Base-by-base conservation (phyloP, 2,888 invertebrate species). In the Sthenelais limicola region DNA sequence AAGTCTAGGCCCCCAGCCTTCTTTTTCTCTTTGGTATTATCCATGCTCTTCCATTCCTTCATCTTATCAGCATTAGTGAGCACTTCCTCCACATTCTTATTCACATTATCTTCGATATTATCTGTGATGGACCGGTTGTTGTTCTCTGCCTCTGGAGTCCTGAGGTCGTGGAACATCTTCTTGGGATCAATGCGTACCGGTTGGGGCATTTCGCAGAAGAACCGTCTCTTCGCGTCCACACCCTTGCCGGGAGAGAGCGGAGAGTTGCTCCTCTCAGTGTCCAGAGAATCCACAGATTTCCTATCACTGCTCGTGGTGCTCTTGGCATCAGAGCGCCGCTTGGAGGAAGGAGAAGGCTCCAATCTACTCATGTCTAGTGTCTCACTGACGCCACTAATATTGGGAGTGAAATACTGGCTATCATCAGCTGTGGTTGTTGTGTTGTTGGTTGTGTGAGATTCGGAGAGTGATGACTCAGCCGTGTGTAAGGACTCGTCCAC, bases 171-270 rank as follows among this genome's bases (percentile, higher is more conserved):
- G 68, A 51, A 54, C 21, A 73, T 47, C 32, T 35, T 38, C 58
- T 68, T 68, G 21, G 74, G 77, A 56, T 80, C 80, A 43, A 80
- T 75, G 21, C 80, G 67, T 9, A 80, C 72, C 4, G 80, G 78
- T 68, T 80, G 75, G 5, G 79, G 47, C 4, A 73, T 49, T 51
- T 80, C 79, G 38, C 48, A 72, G 74, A 80, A 80, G 72, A 80
- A 80, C 32, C 68, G 47, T 24, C 78, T 54, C 49, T 79, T 79
- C 26, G 79, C 79, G 28, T 79, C 78, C 9, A n/a, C 33, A 24
- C 18, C 21, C 43, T 48, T 26, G 66, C 52, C 18, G 71, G 68
- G 70, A n/a, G 66, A 51, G 5, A 32, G 24, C 26, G 49, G 49
- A 24, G 51, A 71, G 26, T 32, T 38, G n/a, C 66, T 35, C 15